phyloP scores from a whole-genome alignment of 2,888 invertebrate genomes.

The Oscheius sp. region DNA sequence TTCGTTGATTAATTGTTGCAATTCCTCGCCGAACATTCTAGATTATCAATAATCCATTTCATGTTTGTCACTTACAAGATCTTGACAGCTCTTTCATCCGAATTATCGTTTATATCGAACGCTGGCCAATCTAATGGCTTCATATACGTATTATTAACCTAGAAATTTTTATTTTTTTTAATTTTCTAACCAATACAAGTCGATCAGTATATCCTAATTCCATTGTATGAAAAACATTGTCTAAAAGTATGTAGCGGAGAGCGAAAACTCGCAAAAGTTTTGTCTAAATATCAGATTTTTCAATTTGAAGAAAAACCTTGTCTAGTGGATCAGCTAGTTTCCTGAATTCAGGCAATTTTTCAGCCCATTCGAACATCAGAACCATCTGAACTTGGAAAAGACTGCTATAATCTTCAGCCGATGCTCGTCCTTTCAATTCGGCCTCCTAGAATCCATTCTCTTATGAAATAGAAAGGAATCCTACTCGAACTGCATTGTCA shows the following conservation, averaged over 20 bases:
- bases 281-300: slow-evolving; percentile 37
- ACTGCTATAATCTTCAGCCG: slow-evolving; percentile 52
- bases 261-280: slow-evolving; percentile 60
- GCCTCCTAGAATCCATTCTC: slow-evolving; percentile 40
- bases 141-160: slow-evolving; percentile 57
- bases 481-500: slow-evolving; percentile 34
- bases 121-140: slow-evolving; percentile 42
- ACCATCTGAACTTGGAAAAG: slow-evolving; percentile 58
- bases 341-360: slow-evolving; percentile 62
- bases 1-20: slow-evolving; percentile 47
- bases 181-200: slow-evolving; percentile 45
- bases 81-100: slow-evolving; percentile 35
- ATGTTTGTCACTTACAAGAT: slow-evolving; percentile 36
- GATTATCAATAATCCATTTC: slow-evolving; percentile 9
- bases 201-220: slow-evolving; percentile 58
- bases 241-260: slow-evolving; percentile 62
- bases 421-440: slow-evolving; percentile 47
- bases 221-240: slow-evolving; percentile 65
- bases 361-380: slow-evolving; percentile 68
- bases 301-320: slow-evolving; percentile 43
- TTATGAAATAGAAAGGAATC: background rate
- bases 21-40: slow-evolving; percentile 59
- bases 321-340: slow-evolving; percentile 55
- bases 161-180: too few species aligned
- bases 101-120: slow-evolving; percentile 34